Percentiles rank a stretch among this genome's conserved stretches.
Evolutionary conservation across 1,140 invertebrate genomes (phyloP).

Genomic region (Frieseomelitta varia): DNA sequence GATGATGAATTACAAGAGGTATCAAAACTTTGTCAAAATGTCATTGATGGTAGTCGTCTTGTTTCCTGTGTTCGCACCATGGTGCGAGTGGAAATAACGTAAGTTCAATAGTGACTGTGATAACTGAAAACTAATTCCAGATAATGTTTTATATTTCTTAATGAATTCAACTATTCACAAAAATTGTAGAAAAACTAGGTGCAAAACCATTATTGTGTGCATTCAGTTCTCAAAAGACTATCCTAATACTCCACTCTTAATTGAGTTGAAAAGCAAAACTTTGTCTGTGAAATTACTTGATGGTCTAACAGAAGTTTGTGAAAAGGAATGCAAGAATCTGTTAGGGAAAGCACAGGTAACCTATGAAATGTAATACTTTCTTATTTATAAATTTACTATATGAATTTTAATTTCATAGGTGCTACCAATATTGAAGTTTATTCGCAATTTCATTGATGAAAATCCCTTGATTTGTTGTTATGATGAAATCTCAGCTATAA

Average conservation of each 20-base stretch:
- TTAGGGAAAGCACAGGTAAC: constrained; percentile 84
- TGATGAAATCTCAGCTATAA: constrained; percentile 87
- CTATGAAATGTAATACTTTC: not conserved
- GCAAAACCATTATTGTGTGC: constrained; percentile 85
- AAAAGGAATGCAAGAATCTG: constrained; percentile 85
- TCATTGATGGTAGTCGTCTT: constrained; percentile 84
- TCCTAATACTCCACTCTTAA: constrained; percentile 83
- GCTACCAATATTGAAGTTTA: constrained; percentile 84
- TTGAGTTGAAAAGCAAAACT: constrained; percentile 90
- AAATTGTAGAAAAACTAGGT: constrained; percentile 82
- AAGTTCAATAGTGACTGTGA: constrained; percentile 55
- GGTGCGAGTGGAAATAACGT: constrained; percentile 87
- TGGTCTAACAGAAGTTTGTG: constrained; percentile 85
- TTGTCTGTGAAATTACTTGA: constrained; percentile 86
- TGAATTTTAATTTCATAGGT: constrained; percentile 73
- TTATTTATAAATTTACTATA: not conserved
- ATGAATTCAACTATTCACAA: constrained; percentile 33
- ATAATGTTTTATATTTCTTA: not conserved
- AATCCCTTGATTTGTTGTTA: constrained; percentile 89
- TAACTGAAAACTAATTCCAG: not conserved
- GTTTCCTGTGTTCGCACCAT: constrained; percentile 86
- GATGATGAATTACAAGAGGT: constrained; percentile 86
- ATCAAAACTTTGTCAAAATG: constrained; percentile 85
- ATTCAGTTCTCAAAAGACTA: constrained; percentile 87
- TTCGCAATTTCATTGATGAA: constrained; percentile 87